Conservation (phyloP, 2,888 invertebrate genomes). For the Leptinotarsa peninsularis region DNA sequence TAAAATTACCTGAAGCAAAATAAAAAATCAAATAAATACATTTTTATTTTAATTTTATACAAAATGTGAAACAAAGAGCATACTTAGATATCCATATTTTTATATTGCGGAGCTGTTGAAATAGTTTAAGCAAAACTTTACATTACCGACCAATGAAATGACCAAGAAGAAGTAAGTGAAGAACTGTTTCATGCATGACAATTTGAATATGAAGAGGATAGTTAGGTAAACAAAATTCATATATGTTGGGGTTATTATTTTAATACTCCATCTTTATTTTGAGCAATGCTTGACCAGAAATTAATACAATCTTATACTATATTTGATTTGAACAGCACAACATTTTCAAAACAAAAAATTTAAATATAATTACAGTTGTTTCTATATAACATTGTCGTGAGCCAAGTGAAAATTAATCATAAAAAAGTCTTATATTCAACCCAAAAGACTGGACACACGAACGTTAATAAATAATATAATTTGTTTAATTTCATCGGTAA, state of each 20-base stretch:
- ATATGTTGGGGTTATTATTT: constrained; percentile 27
- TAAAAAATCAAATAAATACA: too few relatives aligned
- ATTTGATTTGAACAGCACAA: neutral
- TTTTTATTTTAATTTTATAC: too few relatives aligned
- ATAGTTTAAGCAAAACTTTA: neutral
- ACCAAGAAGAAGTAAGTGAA: neutral
- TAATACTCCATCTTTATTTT: constrained; percentile 32
- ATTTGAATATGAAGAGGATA: neutral
- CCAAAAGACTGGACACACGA: too few relatives aligned
- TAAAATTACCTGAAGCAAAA: too few relatives aligned
- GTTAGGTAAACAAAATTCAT: constrained; percentile 10
- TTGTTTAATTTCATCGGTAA: too few relatives aligned
- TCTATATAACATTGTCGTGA: neutral
- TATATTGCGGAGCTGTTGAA: too few relatives aligned
- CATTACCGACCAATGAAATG: neutral
- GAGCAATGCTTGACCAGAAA: constrained; percentile 30
- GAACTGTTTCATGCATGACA: neutral
- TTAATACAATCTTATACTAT: neutral
- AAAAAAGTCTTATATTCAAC: neutral
- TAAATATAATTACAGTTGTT: neutral
- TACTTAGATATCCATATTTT: too few relatives aligned
- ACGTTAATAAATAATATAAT: too few relatives aligned
- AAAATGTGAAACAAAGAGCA: too few relatives aligned
- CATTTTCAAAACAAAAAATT: neutral
- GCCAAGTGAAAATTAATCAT: neutral